Percentiles rank a stretch among this genome's conserved stretches.
These are phyloP conservation scores for Phylloscopus trochiloides DNA, from an alignment of 2,113 vertebrate genomes.

Conservation along the genomic window DNA sequence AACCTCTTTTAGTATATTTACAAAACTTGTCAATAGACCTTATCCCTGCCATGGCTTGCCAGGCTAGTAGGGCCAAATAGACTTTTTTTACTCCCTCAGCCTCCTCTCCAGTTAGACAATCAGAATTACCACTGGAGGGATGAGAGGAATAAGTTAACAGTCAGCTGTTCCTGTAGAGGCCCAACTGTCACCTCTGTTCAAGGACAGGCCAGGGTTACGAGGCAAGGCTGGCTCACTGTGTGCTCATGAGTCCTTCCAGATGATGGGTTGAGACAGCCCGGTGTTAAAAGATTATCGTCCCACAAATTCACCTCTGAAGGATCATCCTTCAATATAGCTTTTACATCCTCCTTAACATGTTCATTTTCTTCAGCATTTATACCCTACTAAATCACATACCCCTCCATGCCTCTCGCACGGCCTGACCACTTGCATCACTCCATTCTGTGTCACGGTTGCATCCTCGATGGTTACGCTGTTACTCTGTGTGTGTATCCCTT, in stretches of 20 bases:
- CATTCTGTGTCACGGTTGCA: not conserved
- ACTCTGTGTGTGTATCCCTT: not conserved
- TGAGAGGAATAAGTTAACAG: not conserved
- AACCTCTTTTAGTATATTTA: not conserved
- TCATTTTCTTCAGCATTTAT: not conserved
- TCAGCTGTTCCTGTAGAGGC: not conserved
- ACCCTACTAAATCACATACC: not conserved
- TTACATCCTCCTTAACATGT: not conserved
- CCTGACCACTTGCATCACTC: not conserved
- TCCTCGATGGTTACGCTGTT: not conserved
- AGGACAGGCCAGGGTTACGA: not conserved
- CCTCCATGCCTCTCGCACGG: not conserved
- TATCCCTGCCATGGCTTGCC: not conserved
- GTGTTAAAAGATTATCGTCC: not conserved
- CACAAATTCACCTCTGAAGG: not conserved
- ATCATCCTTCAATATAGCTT: not conserved
- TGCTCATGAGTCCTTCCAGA: not conserved
- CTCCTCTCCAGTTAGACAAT: not conserved
- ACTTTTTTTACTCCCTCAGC: not conserved
- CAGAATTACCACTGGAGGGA: fast-evolving
- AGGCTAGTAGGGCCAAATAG: not conserved
- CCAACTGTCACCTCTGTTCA: not conserved
- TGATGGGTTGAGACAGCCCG: not conserved
- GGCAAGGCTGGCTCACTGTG: not conserved
- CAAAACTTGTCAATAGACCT: not conserved